Evolutionary conservation across 1,140 invertebrate genomes (phyloP), one percentile per base, ranked within the genome.

Genomic region (Centruroides sculpturatus): DNA sequence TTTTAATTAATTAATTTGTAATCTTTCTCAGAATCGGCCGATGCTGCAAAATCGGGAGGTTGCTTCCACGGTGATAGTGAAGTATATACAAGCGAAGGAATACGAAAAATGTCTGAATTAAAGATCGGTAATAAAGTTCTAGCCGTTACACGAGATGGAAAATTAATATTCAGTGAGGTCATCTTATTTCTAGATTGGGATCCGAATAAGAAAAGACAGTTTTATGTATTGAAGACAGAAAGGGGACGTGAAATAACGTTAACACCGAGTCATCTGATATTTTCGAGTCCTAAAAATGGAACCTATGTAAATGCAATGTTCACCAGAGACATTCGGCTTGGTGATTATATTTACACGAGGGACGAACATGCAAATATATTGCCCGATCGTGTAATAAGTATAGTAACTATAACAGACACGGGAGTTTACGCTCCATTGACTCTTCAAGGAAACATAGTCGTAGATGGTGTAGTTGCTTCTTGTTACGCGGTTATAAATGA

Each of bases 401-500:
- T 85, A 2, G 75, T 76, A 34, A 72, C 79, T 12, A 75, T 82
- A 9, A 71, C 79, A 2, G 75, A 78, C 23, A 74, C 74, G 46
- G 95, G 94, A 8, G 83, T 93, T 3, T 93, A 81, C 69, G 94
- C 94, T 2, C 95, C 95, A 0, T 76, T 98, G 11, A 99, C 95
- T 0, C 73, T 73, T 13, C 80, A 81, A 9, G 95, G 95, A 1
- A 96, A 86, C 35, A 75, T 98, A 10, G 78, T 98, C 35, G 89
- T 98, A 1, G 85, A 98, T 72, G 85, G 86, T 62, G 84, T 95
- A 4, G 79, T 92, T 1, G 88, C 89, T 3, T 97, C 93, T 0
- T 98, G 94, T 72, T 99, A 98, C 75, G 94, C 94, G 0, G 76
- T 92, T 9, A 79, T 98, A 12, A 80, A 87, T 70, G 89, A 85